phyloP scores from a whole-genome alignment of 2,113 vertebrate species.

The Gymnogyps californianus region DNA sequence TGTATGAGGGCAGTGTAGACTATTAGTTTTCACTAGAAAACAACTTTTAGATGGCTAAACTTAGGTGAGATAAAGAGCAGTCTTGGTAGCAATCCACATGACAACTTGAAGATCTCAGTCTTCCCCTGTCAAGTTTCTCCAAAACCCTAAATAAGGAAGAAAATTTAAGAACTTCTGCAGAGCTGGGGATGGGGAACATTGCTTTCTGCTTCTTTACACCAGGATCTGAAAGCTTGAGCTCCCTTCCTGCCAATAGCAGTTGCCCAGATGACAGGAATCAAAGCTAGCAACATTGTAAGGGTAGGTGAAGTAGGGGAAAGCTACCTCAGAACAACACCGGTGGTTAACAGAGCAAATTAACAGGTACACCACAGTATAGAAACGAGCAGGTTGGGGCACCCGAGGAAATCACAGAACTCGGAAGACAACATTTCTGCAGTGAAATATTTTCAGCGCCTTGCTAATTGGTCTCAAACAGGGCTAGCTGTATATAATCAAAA shows the following conservation, averaged over 20 bases:
- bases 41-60: not conserved
- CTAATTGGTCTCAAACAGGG: not conserved
- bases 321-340: not conserved
- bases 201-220: not conserved
- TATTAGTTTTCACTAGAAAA: not conserved
- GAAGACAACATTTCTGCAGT: not conserved
- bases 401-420: not conserved
- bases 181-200: fast-evolving
- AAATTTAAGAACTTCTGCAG: not conserved
- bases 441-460: not conserved
- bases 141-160: not conserved
- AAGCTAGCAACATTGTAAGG: fast-evolving
- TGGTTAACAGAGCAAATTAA: not conserved
- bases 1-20: not conserved
- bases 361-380: not conserved
- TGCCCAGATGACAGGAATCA: not conserved
- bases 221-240: not conserved
- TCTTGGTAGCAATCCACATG: not conserved
- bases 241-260: fast-evolving
- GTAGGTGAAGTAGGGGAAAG: not conserved
- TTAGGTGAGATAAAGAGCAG: not conserved
- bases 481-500: not conserved
- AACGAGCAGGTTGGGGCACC: not conserved
- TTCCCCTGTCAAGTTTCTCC: fast-evolving
- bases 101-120: not conserved